Evolutionary conservation across 2,888 invertebrate genomes (phyloP).

Genomic region (Metopia argyrocephala): DNA sequence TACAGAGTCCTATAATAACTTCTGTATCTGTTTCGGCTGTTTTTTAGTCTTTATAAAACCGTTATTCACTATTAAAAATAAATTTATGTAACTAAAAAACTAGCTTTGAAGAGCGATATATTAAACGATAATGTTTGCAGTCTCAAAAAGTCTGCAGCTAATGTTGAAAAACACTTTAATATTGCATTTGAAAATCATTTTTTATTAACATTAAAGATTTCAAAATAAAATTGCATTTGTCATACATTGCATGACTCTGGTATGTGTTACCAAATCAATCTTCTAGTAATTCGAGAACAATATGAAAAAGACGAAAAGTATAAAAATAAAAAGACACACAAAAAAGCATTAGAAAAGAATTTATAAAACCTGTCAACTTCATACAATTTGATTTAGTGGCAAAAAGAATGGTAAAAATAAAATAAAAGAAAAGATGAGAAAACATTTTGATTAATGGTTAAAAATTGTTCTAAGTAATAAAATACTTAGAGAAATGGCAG

Average conservation of each 20-base stretch:
- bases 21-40: no score
- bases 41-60: no score
- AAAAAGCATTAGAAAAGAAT: neutral
- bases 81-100: no score
- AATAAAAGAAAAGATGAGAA: slow-evolving; percentile 2
- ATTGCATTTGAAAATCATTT: slow-evolving; percentile 11
- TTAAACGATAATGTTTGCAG: no score
- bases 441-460: slow-evolving; percentile 53
- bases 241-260: neutral
- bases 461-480: slow-evolving; percentile 21
- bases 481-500: neutral
- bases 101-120: no score
- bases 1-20: no score
- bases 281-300: slow-evolving; percentile 17
- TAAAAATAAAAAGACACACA: neutral
- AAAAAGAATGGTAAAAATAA: slow-evolving; percentile 20
- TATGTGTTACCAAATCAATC: slow-evolving; percentile 41
- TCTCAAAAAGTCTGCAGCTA: slow-evolving; percentile 13
- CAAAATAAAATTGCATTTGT: slow-evolving; percentile 17
- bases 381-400: slow-evolving; percentile 55
- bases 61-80: no score
- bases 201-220: slow-evolving; percentile 13
- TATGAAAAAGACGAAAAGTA: neutral
- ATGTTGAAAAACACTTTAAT: neutral
- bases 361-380: slow-evolving; percentile 55